Conservation (phyloP, 1,140 invertebrate species). For the Triops longicaudatus region DNA sequence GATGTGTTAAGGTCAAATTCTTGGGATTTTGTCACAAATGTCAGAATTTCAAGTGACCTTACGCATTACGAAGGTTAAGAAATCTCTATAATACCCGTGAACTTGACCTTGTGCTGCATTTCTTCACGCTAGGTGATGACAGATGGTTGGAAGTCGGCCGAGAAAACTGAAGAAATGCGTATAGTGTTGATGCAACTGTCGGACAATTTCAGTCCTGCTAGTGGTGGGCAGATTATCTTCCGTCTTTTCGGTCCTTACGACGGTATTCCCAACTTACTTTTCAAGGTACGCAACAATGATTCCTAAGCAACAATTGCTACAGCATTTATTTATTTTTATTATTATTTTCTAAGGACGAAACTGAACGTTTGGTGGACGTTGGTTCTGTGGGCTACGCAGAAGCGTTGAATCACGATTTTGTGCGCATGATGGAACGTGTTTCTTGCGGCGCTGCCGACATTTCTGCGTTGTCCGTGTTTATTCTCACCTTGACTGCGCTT, state of each 20-base stretch:
- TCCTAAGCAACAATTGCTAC: not conserved
- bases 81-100: too few species aligned
- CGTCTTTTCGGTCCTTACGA: slow-evolving; percentile 45
- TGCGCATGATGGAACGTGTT: slow-evolving; percentile 26
- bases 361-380: slow-evolving; percentile 21
- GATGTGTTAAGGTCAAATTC: too few species aligned
- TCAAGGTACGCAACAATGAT: slow-evolving; percentile 41
- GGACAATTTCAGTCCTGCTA: slow-evolving; percentile 36
- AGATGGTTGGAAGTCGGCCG: slow-evolving; percentile 39
- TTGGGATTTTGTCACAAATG: too few species aligned
- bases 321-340: too few species aligned
- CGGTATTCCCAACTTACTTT: slow-evolving; percentile 43
- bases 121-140: slow-evolving; percentile 44
- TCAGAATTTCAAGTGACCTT: too few species aligned
- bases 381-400: slow-evolving; percentile 25
- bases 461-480: not conserved
- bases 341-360: slow-evolving; percentile 3
- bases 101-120: slow-evolving; percentile 21
- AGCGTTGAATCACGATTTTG: slow-evolving; percentile 24
- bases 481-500: not conserved
- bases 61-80: too few species aligned
- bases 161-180: slow-evolving; percentile 43
- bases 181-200: slow-evolving; percentile 42
- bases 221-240: slow-evolving; percentile 42
- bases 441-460: slow-evolving; percentile 20